Percentiles rank a stretch among this genome's conserved stretches.
Evolutionary conservation across 2,888 invertebrate species (phyloP).

Genomic region (Nomada hirtipes): DNA sequence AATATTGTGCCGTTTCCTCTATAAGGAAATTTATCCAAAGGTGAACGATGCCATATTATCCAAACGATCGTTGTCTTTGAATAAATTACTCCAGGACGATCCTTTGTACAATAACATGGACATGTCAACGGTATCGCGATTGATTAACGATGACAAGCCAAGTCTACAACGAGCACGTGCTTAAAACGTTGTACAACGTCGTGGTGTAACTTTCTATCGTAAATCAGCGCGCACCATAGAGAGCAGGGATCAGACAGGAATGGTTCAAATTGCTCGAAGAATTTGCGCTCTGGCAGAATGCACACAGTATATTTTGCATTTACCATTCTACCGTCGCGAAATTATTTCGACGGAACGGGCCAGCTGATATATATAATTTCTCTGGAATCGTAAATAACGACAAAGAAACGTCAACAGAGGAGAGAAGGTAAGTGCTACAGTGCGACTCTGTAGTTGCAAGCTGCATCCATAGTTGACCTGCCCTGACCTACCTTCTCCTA

Average conservation of each 20-base stretch:
- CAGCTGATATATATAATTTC: not conserved
- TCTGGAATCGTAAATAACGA: constrained; percentile 14
- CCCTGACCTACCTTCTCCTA: constrained; percentile 23
- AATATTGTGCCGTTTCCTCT: not conserved
- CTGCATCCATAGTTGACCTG: constrained; percentile 16
- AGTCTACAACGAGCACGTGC: constrained; percentile 52
- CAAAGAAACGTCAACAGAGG: constrained; percentile 16
- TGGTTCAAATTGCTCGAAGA: constrained; percentile 23
- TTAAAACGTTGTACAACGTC: constrained; percentile 58
- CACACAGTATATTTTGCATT: not conserved
- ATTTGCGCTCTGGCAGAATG: constrained; percentile 4
- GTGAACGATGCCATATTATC: constrained; percentile 16
- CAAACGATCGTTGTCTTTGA: constrained; percentile 29
- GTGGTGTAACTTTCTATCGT: constrained; percentile 62
- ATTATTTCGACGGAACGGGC: not conserved
- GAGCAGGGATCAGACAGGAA: constrained; percentile 28
- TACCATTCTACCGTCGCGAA: not conserved
- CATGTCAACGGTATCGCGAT: constrained; percentile 46
- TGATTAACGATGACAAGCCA: constrained; percentile 63
- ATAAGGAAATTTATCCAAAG: not conserved
- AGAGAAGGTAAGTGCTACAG: constrained; percentile 21
- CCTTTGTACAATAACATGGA: constrained; percentile 2
- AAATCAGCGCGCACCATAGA: constrained; percentile 54
- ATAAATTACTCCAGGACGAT: constrained; percentile 48
- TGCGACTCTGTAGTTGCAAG: constrained; percentile 10